Evolutionary conservation across 1,140 invertebrate genomes (phyloP).

Genomic region (Goniozus legneri): DNA sequence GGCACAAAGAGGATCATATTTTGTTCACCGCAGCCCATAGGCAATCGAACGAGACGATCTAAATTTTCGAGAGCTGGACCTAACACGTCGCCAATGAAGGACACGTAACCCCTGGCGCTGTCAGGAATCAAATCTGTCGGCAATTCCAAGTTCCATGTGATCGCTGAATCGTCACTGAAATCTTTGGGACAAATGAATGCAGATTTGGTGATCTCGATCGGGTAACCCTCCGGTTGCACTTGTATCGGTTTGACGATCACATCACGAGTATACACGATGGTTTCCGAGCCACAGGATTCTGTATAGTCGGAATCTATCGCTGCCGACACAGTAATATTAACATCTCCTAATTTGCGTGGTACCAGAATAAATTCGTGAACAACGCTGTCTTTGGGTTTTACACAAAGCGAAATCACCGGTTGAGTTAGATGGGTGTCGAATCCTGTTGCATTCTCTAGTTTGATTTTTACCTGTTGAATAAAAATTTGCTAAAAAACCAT

Average conservation of each 20-base stretch:
- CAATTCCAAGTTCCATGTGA: constrained; percentile 52
- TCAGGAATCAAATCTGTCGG: constrained; percentile 52
- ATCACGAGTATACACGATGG: constrained; percentile 54
- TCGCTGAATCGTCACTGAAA: constrained; percentile 43
- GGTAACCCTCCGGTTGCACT: constrained; percentile 63
- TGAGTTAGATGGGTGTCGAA: constrained; percentile 44
- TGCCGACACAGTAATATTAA: constrained; percentile 62
- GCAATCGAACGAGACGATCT: constrained; percentile 58
- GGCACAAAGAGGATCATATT: constrained; percentile 80
- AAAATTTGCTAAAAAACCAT: constrained; percentile 10
- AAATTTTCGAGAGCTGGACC: constrained; percentile 64
- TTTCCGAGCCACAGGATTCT: constrained; percentile 53
- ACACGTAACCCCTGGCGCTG: constrained; percentile 60
- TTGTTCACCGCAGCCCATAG: constrained; percentile 76
- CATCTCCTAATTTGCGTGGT: constrained; percentile 54
- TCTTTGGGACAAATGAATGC: constrained; percentile 59
- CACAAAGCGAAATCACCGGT: constrained; percentile 41
- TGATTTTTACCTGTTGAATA: constrained; percentile 53
- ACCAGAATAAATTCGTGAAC: constrained; percentile 55
- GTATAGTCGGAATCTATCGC: constrained; percentile 50
- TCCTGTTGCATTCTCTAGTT: constrained; percentile 48
- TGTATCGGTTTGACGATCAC: constrained; percentile 58
- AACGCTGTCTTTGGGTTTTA: constrained; percentile 45
- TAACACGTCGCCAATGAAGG: constrained; percentile 60
- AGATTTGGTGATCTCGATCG: constrained; percentile 57